Conservation (phyloP, 2,797 vertebrate genomes). For the Remorina albescens region DNA sequence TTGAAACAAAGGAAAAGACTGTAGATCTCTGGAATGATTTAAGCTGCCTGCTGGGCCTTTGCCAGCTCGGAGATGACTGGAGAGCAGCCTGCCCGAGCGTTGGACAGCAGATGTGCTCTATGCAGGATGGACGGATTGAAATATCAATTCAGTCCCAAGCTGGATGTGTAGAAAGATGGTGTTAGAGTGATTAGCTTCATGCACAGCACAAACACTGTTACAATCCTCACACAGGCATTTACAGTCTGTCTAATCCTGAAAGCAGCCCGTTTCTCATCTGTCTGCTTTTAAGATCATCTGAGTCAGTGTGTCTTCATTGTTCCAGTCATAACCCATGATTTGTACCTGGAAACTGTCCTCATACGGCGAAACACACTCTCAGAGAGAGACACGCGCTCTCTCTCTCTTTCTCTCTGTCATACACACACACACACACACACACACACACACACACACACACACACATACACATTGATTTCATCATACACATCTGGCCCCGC, state of each 20-base stretch:
- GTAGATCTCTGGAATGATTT: conserved; percentile 72
- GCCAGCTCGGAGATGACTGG: conserved; percentile 61
- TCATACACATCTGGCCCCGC: background rate
- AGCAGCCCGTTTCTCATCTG: conserved; percentile 22
- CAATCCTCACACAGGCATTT: conserved; percentile 17
- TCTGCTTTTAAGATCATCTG: conserved; percentile 41
- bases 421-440: conserved; percentile 7
- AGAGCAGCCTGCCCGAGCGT: conserved; percentile 56
- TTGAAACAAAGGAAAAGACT: conserved; percentile 65
- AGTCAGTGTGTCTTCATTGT: conserved; percentile 38
- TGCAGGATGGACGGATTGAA: conserved; percentile 56
- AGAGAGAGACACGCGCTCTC: no score
- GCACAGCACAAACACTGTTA: conserved; percentile 24
- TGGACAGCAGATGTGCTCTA: conserved; percentile 66
- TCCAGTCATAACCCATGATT: conserved; percentile 26
- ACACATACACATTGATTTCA: conserved; percentile 1
- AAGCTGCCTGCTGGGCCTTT: conserved; percentile 56
- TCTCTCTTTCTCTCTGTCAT: no score
- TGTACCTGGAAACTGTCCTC: conserved; percentile 19
- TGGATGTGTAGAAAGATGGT: conserved; percentile 45
- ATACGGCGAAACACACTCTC: background rate
- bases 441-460: background rate
- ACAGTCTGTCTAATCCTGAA: conserved; percentile 25
- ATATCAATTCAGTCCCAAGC: conserved; percentile 55
- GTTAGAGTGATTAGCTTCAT: conserved; percentile 33